Evolutionary conservation across 2,113 vertebrate genomes (phyloP), one percentile per base, ranked within the genome.

Genomic region (Butorides virescens): DNA sequence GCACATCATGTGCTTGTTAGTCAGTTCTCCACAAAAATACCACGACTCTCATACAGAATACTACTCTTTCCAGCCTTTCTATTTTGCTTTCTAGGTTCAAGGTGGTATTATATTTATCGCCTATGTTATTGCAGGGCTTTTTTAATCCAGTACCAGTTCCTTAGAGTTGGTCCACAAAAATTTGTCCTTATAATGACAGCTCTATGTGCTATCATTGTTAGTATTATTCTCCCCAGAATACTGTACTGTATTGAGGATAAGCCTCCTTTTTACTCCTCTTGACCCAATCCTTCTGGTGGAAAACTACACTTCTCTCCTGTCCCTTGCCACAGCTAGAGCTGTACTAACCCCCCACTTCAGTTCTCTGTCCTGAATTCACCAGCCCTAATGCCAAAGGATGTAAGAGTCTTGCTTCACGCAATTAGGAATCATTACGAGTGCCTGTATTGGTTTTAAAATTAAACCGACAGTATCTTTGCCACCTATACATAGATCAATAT

Each of bases 1-100:
- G 67, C 78, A 90, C 66, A 67, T 85, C 71, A 73, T 86, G 95
- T 92, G 92, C 72, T 92, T 59, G 52, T 85, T 92, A 91, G 95
- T 90, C 93, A 91, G 37, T 74, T 92, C 77, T 62, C 46, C 66
- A 82, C 85, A 95, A 65, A 92, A 88, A 62, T 75, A 70, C 68
- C 80, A 63, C 56, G 58, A 36, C 84, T 75, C 52, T 74, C 11
- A n/a, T 42, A 37, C 53, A 65, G 32, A 63, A 44, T 74, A 58
- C 32, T 63, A 29, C n/a, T 47, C 26, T 55, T 94, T 85, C 44
- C 15, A 82, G 53, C n/a, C 37, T 83, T 86, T 66, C 58, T 73
- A 13, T 61, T 92, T 89, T 61, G 73, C 76, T 93, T 92, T 93
- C 61, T 75, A 82, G 58, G 34, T 63, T 81, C 53, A 92, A 49